phyloP scores from a whole-genome alignment of 2,113 vertebrate genomes.

The Apeltes quadracus region DNA sequence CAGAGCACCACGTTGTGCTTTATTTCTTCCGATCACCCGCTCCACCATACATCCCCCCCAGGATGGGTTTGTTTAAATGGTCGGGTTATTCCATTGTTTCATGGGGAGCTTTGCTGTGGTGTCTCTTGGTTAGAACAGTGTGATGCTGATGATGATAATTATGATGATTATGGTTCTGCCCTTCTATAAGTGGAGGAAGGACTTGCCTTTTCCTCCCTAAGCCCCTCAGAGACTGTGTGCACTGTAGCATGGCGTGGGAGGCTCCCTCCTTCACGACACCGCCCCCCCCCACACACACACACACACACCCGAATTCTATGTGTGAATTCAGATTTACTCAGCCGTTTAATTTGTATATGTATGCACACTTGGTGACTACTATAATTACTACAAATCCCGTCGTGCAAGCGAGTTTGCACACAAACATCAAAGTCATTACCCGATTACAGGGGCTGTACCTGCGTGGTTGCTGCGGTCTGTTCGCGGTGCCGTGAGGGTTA shows the following conservation, averaged over 20 bases:
- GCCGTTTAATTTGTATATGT: neutral
- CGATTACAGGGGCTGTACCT: slow-evolving; percentile 34
- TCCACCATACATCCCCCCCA: slow-evolving; percentile 42
- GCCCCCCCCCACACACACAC: slow-evolving; percentile 13
- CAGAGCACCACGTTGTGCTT: slow-evolving; percentile 4
- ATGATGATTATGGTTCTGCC: slow-evolving; percentile 62
- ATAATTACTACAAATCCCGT: slow-evolving; percentile 14
- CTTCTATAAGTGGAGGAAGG: slow-evolving; percentile 62
- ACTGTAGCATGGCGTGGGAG: slow-evolving; percentile 63
- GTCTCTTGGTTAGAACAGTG: slow-evolving; percentile 54
- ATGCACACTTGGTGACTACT: slow-evolving; percentile 9
- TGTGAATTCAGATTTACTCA: slow-evolving; percentile 37
- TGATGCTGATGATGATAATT: slow-evolving; percentile 68
- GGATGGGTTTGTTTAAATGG: slow-evolving; percentile 59
- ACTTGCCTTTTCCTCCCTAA: slow-evolving; percentile 66
- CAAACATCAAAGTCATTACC: slow-evolving; percentile 23
- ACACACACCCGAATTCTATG: slow-evolving; percentile 41
- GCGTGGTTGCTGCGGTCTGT: slow-evolving; percentile 38
- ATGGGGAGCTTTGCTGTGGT: slow-evolving; percentile 54
- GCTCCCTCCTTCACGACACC: slow-evolving; percentile 49
- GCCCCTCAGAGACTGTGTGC: slow-evolving; percentile 58
- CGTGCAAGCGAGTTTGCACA: slow-evolving; percentile 19
- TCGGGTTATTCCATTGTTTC: slow-evolving; percentile 64
- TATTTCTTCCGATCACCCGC: slow-evolving; percentile 33
- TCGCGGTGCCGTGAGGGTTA: slow-evolving; percentile 69